Conservation (phyloP, 2,113 vertebrate species). For the Onychostoma macrolepis region DNA sequence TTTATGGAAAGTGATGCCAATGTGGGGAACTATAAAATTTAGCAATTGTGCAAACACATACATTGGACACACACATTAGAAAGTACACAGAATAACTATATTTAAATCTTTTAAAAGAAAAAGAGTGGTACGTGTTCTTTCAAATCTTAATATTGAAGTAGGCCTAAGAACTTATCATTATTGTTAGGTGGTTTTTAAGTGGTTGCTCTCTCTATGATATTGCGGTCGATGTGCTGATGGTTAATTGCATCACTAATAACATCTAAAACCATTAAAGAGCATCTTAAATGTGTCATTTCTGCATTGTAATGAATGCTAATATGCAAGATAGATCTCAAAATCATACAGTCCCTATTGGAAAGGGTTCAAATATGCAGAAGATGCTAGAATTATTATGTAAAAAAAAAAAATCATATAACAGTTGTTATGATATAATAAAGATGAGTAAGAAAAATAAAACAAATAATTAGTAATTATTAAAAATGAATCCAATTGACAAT, state of each 20-base stretch:
- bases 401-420: too few species aligned
- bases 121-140: neutral
- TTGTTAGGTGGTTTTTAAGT: neutral
- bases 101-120: neutral
- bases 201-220: neutral
- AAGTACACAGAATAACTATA: neutral
- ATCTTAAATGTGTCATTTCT: neutral
- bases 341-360: neutral
- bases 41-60: slow-evolving; percentile 29
- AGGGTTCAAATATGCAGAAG: neutral
- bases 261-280: neutral
- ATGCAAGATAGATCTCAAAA: neutral
- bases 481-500: too few species aligned
- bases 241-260: neutral
- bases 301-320: neutral
- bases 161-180: neutral
- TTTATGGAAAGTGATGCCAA: slow-evolving; percentile 59
- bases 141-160: neutral
- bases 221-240: neutral
- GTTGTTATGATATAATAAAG: too few species aligned
- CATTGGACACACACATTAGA: neutral
- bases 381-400: neutral
- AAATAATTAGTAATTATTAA: too few species aligned
- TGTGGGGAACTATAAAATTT: neutral
- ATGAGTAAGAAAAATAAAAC: too few species aligned